A percentile compares a stretch with the other conserved stretches of the same genome.
Evolutionary conservation across 1,140 invertebrate species (phyloP).

Genomic region (Phthorimaea operculella): DNA sequence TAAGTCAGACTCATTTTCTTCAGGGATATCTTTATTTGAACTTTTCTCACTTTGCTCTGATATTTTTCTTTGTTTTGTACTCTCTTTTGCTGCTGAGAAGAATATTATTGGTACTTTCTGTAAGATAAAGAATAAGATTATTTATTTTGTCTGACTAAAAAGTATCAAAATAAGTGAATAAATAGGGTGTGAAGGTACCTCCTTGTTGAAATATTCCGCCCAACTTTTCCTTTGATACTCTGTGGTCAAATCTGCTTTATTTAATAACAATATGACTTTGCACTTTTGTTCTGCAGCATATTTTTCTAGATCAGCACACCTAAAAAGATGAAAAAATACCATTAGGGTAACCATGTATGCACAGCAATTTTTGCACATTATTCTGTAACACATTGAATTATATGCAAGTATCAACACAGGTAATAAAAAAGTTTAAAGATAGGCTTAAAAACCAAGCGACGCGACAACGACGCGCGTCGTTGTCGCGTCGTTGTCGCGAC

Average conservation of each 20-base stretch:
- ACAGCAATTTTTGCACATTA: too few species aligned
- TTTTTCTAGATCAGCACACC: constrained; percentile 90
- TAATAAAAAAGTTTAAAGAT: too few species aligned
- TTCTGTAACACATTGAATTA: too few species aligned
- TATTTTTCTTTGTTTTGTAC: constrained; percentile 58
- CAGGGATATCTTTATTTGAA: background rate
- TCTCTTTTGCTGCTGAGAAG: constrained; percentile 67
- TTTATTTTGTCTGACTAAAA: background rate
- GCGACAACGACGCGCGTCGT: too few species aligned
- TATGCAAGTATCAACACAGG: too few species aligned
- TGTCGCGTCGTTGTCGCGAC: too few species aligned
- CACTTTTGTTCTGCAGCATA: constrained; percentile 86
- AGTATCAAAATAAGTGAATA: too few species aligned
- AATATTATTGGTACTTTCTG: constrained; percentile 55
- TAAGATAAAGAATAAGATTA: constrained; percentile 19
- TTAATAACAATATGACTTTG: constrained; percentile 87
- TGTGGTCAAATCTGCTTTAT: constrained; percentile 97
- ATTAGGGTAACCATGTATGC: too few species aligned
- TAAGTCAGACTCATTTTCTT: constrained; percentile 19
- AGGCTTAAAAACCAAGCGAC: too few species aligned
- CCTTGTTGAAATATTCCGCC: constrained; percentile 86
- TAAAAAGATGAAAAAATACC: constrained; percentile 18
- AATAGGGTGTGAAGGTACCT: too few species aligned
- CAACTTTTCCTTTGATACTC: constrained; percentile 83
- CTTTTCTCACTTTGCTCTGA: constrained; percentile 37